Conservation (phyloP, 2,797 vertebrate genomes). For the Loris lydekkerianus region DNA sequence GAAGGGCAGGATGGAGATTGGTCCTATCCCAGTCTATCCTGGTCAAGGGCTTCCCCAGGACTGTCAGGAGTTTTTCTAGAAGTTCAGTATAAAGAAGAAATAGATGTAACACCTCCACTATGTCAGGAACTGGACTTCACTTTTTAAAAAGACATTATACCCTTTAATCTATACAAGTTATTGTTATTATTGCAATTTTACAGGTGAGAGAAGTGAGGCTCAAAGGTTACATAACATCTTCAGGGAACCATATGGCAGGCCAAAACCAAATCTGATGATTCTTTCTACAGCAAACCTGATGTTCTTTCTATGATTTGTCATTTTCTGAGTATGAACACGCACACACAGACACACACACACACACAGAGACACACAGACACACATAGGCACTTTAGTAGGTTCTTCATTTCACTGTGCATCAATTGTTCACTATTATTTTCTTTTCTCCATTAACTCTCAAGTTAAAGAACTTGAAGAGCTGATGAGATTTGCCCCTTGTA, state of each 20-base stretch:
- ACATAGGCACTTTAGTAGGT: not conserved
- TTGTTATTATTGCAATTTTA: not conserved
- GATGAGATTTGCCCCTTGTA: not conserved
- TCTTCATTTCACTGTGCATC: not conserved
- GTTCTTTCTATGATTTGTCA: not conserved
- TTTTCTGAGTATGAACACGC: not conserved
- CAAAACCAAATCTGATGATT: not conserved
- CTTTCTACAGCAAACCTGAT: not conserved
- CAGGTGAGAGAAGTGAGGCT: not conserved
- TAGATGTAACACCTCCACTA: not conserved
- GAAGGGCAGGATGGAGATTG: not conserved
- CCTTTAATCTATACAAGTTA: not conserved
- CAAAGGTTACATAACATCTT: not conserved
- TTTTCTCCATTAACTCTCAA: not conserved
- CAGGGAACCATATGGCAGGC: not conserved
- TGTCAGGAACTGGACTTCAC: not conserved
- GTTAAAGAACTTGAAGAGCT: not conserved
- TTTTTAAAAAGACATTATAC: not conserved
- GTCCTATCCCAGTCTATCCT: not conserved
- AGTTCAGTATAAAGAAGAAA: not conserved
- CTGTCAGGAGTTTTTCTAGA: slow-evolving; percentile 13
- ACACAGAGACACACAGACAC: not conserved
- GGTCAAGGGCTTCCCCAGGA: not conserved
- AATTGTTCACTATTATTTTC: not conserved
- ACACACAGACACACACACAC: not conserved